These are phyloP conservation scores for Pammene aurita DNA, from an alignment of 2,888 invertebrate species.

Conservation along the genomic window DNA sequence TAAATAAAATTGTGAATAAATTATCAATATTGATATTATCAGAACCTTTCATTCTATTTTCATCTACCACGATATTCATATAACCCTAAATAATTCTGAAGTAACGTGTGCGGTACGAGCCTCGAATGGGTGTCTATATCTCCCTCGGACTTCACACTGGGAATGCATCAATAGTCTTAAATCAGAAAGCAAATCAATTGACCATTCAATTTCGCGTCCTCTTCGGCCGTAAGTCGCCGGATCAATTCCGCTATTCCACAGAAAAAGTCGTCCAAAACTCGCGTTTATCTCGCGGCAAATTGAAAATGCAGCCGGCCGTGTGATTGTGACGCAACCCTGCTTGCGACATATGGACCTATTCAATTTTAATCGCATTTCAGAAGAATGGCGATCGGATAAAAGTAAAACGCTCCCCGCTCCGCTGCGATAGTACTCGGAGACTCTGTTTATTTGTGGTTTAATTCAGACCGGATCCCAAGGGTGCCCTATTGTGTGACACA, in stretches of 20 bases:
- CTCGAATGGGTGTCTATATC: conserved; percentile 8
- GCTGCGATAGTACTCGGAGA: conserved; percentile 73
- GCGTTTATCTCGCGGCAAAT: conserved; percentile 82
- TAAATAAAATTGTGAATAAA: conserved; percentile 84
- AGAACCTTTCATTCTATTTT: conserved; percentile 52
- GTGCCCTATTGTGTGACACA: conserved; percentile 68
- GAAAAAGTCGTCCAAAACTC: conserved; percentile 80
- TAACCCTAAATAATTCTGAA: neutral
- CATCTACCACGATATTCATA: neutral
- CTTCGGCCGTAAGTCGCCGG: conserved; percentile 77
- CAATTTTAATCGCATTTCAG: conserved; percentile 83
- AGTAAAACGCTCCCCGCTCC: conserved; percentile 70
- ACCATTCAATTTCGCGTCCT: conserved; percentile 75
- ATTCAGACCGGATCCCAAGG: conserved; percentile 70
- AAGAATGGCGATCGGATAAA: conserved; percentile 81
- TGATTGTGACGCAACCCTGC: conserved; percentile 81
- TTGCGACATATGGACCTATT: conserved; percentile 81
- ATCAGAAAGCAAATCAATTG: conserved; percentile 73
- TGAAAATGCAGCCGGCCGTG: conserved; percentile 81
- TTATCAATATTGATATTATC: conserved; percentile 82
- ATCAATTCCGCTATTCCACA: conserved; percentile 79
- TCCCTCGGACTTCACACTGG: conserved; percentile 4
- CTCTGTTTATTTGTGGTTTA: conserved; percentile 79
- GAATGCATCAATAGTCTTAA: conserved; percentile 50
- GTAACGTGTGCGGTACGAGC: too few relatives aligned